Percentiles rank a stretch among this genome's conserved stretches.
Evolutionary conservation across 1,140 invertebrate genomes (phyloP).

Genomic region (Lanistes nyassanus): DNA sequence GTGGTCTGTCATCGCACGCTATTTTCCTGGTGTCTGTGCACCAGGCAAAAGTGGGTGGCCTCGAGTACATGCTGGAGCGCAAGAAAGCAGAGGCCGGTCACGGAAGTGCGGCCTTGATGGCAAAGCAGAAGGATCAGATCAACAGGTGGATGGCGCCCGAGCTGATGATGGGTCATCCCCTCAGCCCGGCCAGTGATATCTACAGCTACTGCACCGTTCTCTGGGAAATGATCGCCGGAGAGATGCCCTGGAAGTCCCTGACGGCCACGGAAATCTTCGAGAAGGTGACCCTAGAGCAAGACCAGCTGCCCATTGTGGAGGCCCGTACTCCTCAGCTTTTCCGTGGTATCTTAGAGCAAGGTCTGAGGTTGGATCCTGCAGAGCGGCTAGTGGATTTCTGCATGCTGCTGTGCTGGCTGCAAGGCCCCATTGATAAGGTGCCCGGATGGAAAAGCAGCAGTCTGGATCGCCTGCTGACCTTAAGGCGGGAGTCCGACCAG

Average conservation of each 20-base stretch:
- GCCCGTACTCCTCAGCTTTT: constrained; percentile 14
- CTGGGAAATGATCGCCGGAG: constrained; percentile 62
- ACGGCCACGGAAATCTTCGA: constrained; percentile 23
- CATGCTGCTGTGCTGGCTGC: not conserved
- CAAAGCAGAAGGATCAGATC: constrained; percentile 47
- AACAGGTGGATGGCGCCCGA: constrained; percentile 69
- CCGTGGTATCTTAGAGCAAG: constrained; percentile 30
- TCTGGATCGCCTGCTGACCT: not conserved
- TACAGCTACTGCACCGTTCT: constrained; percentile 67
- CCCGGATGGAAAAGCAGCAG: not conserved
- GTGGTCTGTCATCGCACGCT: constrained; percentile 67
- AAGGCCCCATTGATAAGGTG: constrained; percentile 13
- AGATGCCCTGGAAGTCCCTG: constrained; percentile 33
- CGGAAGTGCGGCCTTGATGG: constrained; percentile 32
- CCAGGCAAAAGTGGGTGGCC: constrained; percentile 66
- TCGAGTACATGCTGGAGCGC: constrained; percentile 67
- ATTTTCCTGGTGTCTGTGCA: constrained; percentile 61
- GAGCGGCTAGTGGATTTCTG: constrained; percentile 5
- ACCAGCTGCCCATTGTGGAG: constrained; percentile 17
- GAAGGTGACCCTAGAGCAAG: constrained; percentile 23
- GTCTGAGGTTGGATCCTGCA: constrained; percentile 30
- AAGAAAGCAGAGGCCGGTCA: constrained; percentile 44
- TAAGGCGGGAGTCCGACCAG: constrained; percentile 2
- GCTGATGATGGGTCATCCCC: constrained; percentile 57
- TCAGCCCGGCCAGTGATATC: constrained; percentile 62